Percentiles rank a stretch among this genome's conserved stretches.
Evolutionary conservation across 2,113 vertebrate genomes (phyloP).

Genomic region (Cinclus mexicanus): DNA sequence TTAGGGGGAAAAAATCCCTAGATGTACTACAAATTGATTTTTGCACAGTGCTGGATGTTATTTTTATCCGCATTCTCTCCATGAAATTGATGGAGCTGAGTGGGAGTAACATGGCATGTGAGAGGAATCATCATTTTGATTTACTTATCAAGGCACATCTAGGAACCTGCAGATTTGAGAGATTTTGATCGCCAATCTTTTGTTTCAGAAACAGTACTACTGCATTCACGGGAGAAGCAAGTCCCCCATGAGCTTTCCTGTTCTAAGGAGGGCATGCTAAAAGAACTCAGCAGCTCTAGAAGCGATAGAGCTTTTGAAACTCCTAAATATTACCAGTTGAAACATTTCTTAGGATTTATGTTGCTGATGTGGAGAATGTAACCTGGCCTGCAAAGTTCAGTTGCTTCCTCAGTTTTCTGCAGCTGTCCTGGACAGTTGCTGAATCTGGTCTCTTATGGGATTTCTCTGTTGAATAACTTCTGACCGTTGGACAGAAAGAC

Average conservation of each 20-base stretch:
- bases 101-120: neutral
- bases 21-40: neutral
- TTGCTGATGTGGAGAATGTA: neutral
- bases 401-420: slow-evolving; percentile 18
- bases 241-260: neutral
- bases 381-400: neutral
- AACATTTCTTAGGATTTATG: neutral
- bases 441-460: neutral
- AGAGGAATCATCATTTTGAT: neutral
- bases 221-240: neutral
- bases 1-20: neutral
- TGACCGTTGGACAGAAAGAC: neutral
- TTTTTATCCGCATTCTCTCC: neutral
- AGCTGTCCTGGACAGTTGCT: slow-evolving; percentile 33
- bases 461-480: neutral
- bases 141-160: neutral
- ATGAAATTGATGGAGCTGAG: neutral
- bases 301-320: neutral
- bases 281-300: neutral
- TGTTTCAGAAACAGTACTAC: neutral
- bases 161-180: neutral
- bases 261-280: neutral
- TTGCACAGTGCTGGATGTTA: neutral
- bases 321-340: neutral
- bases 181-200: neutral